Evolutionary conservation across 2,888 invertebrate genomes (phyloP), one percentile per base, ranked within the genome.

Genomic region (Tridacna crocea): DNA sequence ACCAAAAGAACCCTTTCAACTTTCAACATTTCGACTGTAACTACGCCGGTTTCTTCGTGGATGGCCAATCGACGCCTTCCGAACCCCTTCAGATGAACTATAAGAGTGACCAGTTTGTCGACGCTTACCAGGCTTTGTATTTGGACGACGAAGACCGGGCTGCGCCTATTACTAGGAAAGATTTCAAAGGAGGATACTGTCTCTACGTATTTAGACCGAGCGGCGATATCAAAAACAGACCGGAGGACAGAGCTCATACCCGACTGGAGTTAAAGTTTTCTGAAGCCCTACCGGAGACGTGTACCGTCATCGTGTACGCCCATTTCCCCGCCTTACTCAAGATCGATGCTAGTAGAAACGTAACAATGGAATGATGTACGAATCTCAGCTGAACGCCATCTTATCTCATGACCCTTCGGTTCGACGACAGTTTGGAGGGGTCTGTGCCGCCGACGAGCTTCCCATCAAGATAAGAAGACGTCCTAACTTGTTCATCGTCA

Each of bases 1-100:
- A 80, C 79, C 22, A 26, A 55, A 83, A 77, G 70, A 79, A 76
- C 46, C 83, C 79, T 0, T 79, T 72, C 61, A 76, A 79, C 27
- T 72, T 79, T 68, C 65, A 79, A 79, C 36, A 79, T 22, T 73
- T 55, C 60, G 51, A 82, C 72, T 82, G 82, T 22, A 82, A 65
- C 17, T 82, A 72, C 48, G 72, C 48, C 6, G 82, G 79, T 22
- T 79, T 82, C 60, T 82, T 65, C 51, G 79, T 79, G 15, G 73
- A 77, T 17, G 66, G 81, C 17, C 68, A 74, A 22, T 77, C 81
- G 11, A 68, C 74, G n/a, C 82, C 78, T 11, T 75, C 75, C 6
- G 22, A 48, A 26, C 82, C 81, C 1, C 51, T 81, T 11, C 74
- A 81, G 60, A 74, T 70, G 0, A 63, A 81, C 58, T 75, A 81